These are phyloP conservation scores for Pagrus major DNA, from an alignment of 2,113 vertebrate genomes.

Conservation along the genomic window DNA sequence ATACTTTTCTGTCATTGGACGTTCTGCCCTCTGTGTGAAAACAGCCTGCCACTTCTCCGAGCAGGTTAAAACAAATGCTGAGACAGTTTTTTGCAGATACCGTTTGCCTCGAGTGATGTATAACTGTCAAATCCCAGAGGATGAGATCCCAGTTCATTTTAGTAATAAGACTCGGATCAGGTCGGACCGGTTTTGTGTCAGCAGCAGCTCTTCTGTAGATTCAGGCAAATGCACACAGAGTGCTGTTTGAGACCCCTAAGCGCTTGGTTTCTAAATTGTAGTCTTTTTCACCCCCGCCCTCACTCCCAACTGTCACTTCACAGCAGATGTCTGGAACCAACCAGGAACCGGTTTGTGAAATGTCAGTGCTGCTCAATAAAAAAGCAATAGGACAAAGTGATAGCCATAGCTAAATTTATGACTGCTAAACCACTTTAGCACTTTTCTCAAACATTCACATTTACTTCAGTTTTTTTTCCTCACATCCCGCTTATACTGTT, in stretches of 20 bases:
- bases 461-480: not conserved
- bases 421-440: slow-evolving; percentile 52
- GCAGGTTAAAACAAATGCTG: slow-evolving; percentile 56
- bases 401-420: slow-evolving; percentile 31
- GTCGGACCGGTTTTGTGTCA: slow-evolving; percentile 65
- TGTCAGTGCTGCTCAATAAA: slow-evolving; percentile 18
- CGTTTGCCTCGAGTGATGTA: slow-evolving; percentile 2
- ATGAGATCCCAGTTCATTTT: slow-evolving; percentile 35
- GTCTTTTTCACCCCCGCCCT: slow-evolving; percentile 3
- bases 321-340: slow-evolving; percentile 6
- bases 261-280: slow-evolving; percentile 16
- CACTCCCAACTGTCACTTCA: slow-evolving; percentile 37
- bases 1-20: not conserved
- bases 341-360: slow-evolving; percentile 32
- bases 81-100: not conserved
- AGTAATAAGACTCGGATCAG: slow-evolving; percentile 54
- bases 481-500: not conserved
- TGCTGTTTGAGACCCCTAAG: slow-evolving; percentile 46
- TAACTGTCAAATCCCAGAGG: slow-evolving; percentile 32
- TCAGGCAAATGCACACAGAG: slow-evolving; percentile 8
- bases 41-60: not conserved
- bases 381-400: slow-evolving; percentile 28
- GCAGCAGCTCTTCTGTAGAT: slow-evolving; percentile 40
- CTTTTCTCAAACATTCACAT: slow-evolving; percentile 56
- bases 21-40: slow-evolving; percentile 4